A percentile compares a stretch with the other conserved stretches of the same genome.
Conservation (phyloP, 1,140 invertebrate species). For the Heliconius hermathena region DNA sequence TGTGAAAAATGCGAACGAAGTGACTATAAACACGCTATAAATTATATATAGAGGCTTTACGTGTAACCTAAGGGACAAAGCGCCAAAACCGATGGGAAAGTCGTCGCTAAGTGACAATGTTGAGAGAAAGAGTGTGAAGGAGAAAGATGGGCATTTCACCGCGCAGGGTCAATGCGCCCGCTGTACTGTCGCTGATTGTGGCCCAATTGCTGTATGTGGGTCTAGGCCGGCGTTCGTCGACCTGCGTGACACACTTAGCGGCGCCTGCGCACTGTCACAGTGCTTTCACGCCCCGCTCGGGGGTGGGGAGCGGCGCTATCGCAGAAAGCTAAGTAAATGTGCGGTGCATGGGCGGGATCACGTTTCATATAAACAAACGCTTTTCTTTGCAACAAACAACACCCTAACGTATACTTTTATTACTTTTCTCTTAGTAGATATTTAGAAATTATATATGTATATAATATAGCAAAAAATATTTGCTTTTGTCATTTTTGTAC, state of each 20-base stretch:
- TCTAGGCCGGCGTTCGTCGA: slow-evolving; percentile 81
- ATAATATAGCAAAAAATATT: background rate
- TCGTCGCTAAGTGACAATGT: slow-evolving; percentile 59
- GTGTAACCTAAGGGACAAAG: background rate
- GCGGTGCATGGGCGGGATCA: slow-evolving; percentile 45
- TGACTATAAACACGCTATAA: background rate
- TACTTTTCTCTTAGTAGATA: slow-evolving; percentile 5
- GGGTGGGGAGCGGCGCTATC: slow-evolving; percentile 59
- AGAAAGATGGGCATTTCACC: slow-evolving; percentile 80
- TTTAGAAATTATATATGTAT: background rate
- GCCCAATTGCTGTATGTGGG: slow-evolving; percentile 80
- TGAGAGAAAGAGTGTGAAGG: slow-evolving; percentile 79
- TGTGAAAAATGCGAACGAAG: background rate
- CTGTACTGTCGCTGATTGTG: slow-evolving; percentile 81
- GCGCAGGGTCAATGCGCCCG: slow-evolving; percentile 76
- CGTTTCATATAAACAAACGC: slow-evolving; percentile 41
- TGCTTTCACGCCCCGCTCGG: slow-evolving; percentile 75
- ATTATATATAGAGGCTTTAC: background rate
- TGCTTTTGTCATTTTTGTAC: too few species aligned
- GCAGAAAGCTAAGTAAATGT: slow-evolving; percentile 71
- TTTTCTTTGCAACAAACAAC: slow-evolving; percentile 12
- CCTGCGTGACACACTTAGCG: slow-evolving; percentile 76
- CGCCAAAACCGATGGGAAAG: slow-evolving; percentile 55
- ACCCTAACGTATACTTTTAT: background rate
- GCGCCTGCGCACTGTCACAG: slow-evolving; percentile 67